phyloP scores from a whole-genome alignment of 1,140 invertebrate species.

The Amphibalanus amphitrite region DNA sequence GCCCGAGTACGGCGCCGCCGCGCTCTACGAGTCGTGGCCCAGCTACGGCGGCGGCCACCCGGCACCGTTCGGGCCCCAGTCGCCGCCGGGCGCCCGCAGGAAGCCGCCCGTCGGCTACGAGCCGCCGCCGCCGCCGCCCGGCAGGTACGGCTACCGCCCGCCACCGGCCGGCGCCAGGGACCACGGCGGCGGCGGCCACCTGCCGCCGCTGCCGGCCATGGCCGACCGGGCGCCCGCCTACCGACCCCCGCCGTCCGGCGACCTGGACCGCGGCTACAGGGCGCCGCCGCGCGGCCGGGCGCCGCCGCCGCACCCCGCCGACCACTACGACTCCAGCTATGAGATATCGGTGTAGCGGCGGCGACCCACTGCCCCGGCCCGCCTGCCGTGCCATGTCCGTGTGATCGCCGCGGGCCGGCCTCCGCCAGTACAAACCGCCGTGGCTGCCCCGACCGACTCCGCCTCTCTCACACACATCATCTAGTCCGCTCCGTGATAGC shows the following conservation, averaged over 20 bases:
- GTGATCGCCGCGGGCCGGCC: not conserved
- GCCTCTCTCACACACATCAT: not conserved
- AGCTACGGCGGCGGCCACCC: not conserved
- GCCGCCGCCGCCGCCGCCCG: too few relatives aligned
- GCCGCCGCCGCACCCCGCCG: not conserved
- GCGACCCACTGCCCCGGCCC: too few relatives aligned
- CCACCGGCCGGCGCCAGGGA: not conserved
- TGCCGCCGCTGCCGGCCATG: not conserved
- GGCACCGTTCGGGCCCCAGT: not conserved
- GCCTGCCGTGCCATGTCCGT: not conserved
- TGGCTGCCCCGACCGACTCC: not conserved
- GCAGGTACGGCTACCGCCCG: not conserved
- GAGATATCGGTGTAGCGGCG: not conserved
- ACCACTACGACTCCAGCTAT: not conserved
- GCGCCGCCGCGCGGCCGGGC: too few relatives aligned
- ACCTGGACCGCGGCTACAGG: not conserved
- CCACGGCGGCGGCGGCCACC: not conserved
- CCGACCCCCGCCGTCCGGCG: too few relatives aligned
- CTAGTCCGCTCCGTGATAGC: not conserved
- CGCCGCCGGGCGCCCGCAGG: too few relatives aligned
- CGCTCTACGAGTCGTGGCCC: not conserved
- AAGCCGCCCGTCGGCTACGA: not conserved
- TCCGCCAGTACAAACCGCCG: not conserved
- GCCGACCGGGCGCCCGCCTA: not conserved
- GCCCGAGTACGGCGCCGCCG: too few relatives aligned